Percentiles rank a stretch among this genome's conserved stretches.
Evolutionary conservation across 2,113 vertebrate species (phyloP).

Genomic region (Leptobrachium leishanense): DNA sequence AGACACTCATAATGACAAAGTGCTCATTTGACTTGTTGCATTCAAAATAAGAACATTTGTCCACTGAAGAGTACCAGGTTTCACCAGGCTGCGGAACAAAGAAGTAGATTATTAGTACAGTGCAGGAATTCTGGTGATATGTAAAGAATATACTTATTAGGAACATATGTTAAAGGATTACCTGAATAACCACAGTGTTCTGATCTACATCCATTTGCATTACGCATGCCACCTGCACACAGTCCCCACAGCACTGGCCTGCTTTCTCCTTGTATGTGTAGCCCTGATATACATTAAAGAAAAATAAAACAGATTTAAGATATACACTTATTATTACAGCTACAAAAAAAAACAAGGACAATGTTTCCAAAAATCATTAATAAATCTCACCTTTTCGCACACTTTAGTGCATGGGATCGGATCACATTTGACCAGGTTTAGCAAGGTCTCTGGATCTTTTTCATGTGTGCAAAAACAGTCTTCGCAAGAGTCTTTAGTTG

Average conservation of each 20-base stretch:
- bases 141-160: no score
- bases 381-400: constrained; percentile 63
- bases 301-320: not conserved
- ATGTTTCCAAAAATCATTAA: not conserved
- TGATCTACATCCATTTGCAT: not conserved
- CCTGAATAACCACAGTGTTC: not conserved
- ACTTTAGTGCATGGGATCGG: constrained; percentile 53
- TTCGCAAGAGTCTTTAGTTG: constrained; percentile 56
- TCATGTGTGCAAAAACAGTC: constrained; percentile 59
- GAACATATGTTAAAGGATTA: not conserved
- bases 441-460: not conserved
- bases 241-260: constrained; percentile 3
- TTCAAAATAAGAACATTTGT: not conserved
- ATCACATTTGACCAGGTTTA: constrained; percentile 44
- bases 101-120: not conserved
- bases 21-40: not conserved
- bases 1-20: not conserved
- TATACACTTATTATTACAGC: not conserved
- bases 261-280: not conserved
- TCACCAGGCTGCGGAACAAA: constrained; percentile 12
- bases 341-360: not conserved
- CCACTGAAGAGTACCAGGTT: not conserved
- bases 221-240: constrained; percentile 6
- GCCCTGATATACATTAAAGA: not conserved
- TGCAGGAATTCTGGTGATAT: no score